These are phyloP conservation scores for Eudyptes chrysolophus DNA, from an alignment of 2,113 vertebrate species.

Conservation along the genomic window DNA sequence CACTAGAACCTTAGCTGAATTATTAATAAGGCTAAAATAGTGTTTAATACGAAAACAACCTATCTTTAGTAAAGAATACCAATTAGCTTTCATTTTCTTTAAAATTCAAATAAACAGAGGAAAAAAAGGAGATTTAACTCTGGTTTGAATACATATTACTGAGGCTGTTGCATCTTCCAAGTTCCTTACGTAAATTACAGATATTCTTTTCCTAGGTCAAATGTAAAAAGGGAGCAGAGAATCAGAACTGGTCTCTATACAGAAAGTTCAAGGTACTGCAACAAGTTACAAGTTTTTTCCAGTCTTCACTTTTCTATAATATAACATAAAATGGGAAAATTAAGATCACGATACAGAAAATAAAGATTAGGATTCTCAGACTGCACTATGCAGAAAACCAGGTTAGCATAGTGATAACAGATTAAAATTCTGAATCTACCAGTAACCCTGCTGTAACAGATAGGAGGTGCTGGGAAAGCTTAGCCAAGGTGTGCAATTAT, in stretches of 20 bases:
- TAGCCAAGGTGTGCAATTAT: background rate
- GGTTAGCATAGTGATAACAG: fast-evolving
- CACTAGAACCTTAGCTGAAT: background rate
- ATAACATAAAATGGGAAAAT: background rate
- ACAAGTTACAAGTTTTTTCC: background rate
- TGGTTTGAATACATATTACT: background rate
- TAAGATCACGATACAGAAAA: background rate
- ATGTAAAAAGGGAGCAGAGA: background rate
- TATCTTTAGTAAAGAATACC: background rate
- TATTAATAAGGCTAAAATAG: background rate
- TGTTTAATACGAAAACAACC: background rate
- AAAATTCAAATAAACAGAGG: background rate
- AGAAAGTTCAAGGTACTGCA: background rate
- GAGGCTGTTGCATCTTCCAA: background rate
- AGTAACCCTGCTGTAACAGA: fast-evolving
- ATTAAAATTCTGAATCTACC: background rate
- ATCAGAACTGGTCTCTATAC: background rate
- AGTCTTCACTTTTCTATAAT: background rate
- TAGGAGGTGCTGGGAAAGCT: background rate
- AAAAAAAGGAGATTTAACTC: background rate
- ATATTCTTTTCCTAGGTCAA: background rate
- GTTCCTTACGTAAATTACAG: background rate
- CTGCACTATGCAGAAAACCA: background rate
- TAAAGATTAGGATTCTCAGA: background rate
- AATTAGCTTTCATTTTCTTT: background rate